Percentiles rank a stretch among this genome's conserved stretches.
phyloP scores from a whole-genome alignment of 2,888 invertebrate genomes.

The Rotaria socialis region DNA sequence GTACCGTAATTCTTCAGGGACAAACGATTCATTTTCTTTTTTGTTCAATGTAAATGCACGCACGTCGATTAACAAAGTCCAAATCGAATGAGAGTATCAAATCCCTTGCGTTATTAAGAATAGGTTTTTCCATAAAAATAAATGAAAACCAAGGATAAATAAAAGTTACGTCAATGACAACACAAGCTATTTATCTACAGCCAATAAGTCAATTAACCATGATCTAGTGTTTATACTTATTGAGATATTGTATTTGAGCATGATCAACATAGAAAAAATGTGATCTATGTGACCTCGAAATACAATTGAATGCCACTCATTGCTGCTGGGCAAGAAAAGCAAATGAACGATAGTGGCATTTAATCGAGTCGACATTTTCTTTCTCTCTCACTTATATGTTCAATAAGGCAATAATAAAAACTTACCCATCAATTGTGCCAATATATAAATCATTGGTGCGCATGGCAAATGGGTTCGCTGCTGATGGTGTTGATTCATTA shows the following conservation, averaged over 20 bases:
- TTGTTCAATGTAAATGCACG: not conserved
- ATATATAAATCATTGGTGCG: slow-evolving; percentile 16
- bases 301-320: slow-evolving; percentile 14
- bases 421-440: not conserved
- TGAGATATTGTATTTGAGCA: not conserved
- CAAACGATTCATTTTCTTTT: not conserved
- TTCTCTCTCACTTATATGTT: not conserved
- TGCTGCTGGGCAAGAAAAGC: not conserved
- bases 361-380: not conserved
- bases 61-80: not conserved
- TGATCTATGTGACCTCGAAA: slow-evolving; percentile 14
- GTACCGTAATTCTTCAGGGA: not conserved
- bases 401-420: not conserved
- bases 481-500: not conserved
- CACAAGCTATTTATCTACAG: not conserved
- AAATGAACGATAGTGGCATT: slow-evolving; percentile 13
- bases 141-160: slow-evolving; percentile 19
- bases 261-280: not conserved
- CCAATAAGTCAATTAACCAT: not conserved
- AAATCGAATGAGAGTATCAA: not conserved
- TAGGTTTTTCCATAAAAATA: not conserved
- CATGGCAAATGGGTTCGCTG: not conserved
- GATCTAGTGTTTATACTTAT: slow-evolving; percentile 10
- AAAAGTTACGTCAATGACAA: not conserved
- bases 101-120: not conserved